Evolutionary conservation across 2,888 invertebrate genomes (phyloP), one percentile per base, ranked within the genome.

Genomic region (Lacanobia wlatinum): DNA sequence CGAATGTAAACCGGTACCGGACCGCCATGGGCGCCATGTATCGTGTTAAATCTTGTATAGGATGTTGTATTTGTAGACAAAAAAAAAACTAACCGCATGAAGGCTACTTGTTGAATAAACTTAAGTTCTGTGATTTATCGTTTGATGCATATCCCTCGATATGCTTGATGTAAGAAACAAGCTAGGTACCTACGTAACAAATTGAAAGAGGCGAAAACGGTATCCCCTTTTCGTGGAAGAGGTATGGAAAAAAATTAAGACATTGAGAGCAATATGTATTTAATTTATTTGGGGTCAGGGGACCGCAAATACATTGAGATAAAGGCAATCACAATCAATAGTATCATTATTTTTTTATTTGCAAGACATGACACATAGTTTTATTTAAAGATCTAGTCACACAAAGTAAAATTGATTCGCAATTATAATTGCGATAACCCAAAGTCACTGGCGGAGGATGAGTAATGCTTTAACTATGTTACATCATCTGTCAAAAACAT

Each of bases 401-500:
- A 58, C 38, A 52, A 58, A 60, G 50, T 48, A 60, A 73, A 70
- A 80, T 85, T 81, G 40, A 83, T 85, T 74, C 67, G 18, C 67
- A 77, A 73, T 62, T 80, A 84, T 73, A 78, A 81, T 81, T 85
- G 62, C 73, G 73, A 76, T 84, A 81, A 73, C 70, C 60, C 73
- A 52, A 71, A 65, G 50, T 63, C 64, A 85, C 53, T 76, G 68
- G 48, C 65, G 40, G 28, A 43, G 43, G 53, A 70, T 82, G 86
- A 84, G 74, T 82, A 81, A 86, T 82, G 73, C 38, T 53, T 67
- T 69, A 74, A 72, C 67, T 69, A 70, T 63, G 65, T 86, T 86
- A 86, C 83, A 82, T 86, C 86, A 84, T 84, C 73, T 78, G 85
- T 84, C 85, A 82, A 82, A 86, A 84, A 67, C 61, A 62, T 48